These are phyloP conservation scores for Amphibalanus amphitrite DNA, from an alignment of 1,140 invertebrate genomes.

Conservation along the genomic window DNA sequence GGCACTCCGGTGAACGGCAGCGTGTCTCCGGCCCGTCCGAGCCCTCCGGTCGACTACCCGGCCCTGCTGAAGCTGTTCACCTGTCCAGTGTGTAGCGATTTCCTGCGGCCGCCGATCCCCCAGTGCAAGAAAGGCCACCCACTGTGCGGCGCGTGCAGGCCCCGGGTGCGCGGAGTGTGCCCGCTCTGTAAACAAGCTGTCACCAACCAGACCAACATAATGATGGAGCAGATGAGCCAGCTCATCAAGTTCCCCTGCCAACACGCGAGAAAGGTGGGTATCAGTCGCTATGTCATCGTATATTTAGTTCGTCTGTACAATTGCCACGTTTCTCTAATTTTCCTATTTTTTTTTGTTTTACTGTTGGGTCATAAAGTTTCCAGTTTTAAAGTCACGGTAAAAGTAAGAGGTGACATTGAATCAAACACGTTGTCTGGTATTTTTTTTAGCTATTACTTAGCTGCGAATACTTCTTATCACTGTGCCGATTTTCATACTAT, in stretches of 20 bases:
- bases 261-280: background rate
- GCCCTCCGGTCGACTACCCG: slow-evolving; percentile 17
- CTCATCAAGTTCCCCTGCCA: background rate
- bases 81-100: slow-evolving; percentile 16
- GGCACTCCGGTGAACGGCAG: too few relatives aligned
- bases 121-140: slow-evolving; percentile 19
- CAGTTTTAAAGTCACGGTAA: too few relatives aligned
- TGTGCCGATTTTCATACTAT: too few relatives aligned
- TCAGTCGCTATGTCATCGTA: too few relatives aligned
- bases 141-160: slow-evolving; percentile 16
- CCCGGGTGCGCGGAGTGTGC: slow-evolving; percentile 16
- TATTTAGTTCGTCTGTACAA: too few relatives aligned
- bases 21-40: slow-evolving; percentile 9
- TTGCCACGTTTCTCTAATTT: too few relatives aligned
- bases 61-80: slow-evolving; percentile 17
- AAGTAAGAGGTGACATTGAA: too few relatives aligned
- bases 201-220: slow-evolving; percentile 17
- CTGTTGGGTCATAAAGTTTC: too few relatives aligned
- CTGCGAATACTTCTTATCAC: too few relatives aligned
- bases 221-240: slow-evolving; percentile 18
- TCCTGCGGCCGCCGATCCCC: slow-evolving; percentile 17
- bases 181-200: slow-evolving; percentile 18
- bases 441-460: too few relatives aligned
- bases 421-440: too few relatives aligned
- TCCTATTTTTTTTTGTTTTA: too few relatives aligned